A percentile compares a stretch with the other conserved stretches of the same genome.
Conservation (phyloP, 2,113 vertebrate genomes). For the Callorhinus ursinus region DNA sequence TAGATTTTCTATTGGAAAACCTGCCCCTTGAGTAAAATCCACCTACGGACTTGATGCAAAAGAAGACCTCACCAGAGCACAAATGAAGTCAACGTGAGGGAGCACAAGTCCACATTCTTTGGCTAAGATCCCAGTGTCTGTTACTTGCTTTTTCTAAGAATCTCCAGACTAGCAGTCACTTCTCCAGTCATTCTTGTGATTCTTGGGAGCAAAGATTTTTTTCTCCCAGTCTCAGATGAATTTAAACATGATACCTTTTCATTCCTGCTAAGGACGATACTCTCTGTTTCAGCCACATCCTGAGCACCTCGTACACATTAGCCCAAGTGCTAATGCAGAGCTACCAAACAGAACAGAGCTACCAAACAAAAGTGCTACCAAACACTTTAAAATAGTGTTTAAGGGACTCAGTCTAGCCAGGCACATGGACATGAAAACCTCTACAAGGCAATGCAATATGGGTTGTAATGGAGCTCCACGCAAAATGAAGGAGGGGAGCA, state of each 20-base stretch:
- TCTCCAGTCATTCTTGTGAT: constrained; percentile 46
- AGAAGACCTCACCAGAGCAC: not conserved
- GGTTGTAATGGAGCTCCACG: not conserved
- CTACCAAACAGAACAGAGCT: not conserved
- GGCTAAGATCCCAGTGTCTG: not conserved
- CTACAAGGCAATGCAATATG: not conserved
- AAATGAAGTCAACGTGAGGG: not conserved
- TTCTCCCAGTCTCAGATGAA: not conserved
- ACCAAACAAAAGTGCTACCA: not conserved
- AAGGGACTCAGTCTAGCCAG: not conserved
- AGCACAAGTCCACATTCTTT: not conserved
- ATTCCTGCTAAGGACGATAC: not conserved
- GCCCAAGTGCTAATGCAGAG: not conserved
- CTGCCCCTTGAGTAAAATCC: constrained; percentile 18
- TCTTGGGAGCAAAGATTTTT: constrained; percentile 8
- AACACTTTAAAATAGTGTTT: not conserved
- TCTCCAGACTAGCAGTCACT: not conserved
- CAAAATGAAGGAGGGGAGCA: not conserved
- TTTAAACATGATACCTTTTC: not conserved
- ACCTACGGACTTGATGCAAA: not conserved
- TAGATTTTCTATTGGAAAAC: not conserved
- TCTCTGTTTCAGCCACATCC: not conserved
- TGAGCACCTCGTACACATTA: not conserved
- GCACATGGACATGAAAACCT: not conserved
- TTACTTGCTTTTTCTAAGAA: constrained; percentile 22